A percentile compares a stretch with the other conserved stretches of the same genome.
These are phyloP conservation scores for Austrofundulus limnaeus DNA, from an alignment of 2,113 vertebrate species.

Conservation along the genomic window DNA sequence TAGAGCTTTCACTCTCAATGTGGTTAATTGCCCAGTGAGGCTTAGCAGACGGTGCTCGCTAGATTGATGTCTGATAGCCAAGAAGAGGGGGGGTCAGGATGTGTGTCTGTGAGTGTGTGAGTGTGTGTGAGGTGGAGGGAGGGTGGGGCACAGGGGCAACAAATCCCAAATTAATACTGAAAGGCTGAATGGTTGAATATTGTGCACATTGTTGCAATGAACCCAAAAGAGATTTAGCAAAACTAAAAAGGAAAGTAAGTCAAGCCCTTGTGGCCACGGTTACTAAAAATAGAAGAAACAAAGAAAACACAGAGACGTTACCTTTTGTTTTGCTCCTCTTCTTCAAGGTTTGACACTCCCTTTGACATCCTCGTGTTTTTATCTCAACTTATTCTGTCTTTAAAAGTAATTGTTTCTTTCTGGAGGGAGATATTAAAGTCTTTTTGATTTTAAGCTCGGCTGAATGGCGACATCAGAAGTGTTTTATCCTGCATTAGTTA, in stretches of 20 bases:
- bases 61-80: constrained; percentile 78
- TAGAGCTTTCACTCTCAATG: constrained; percentile 83
- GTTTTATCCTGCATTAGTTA: constrained; percentile 15
- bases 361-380: constrained; percentile 37
- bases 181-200: constrained; percentile 72
- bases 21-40: constrained; percentile 82
- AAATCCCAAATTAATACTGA: constrained; percentile 69
- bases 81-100: constrained; percentile 53
- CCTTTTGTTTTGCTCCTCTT: constrained; percentile 24
- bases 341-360: constrained; percentile 16
- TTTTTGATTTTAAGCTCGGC: neutral
- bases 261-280: constrained; percentile 33
- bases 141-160: constrained; percentile 25
- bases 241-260: constrained; percentile 20
- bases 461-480: constrained; percentile 10
- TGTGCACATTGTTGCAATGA: constrained; percentile 52
- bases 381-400: constrained; percentile 9
- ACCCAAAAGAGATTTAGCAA: constrained; percentile 54
- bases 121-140: constrained; percentile 5
- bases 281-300: constrained; percentile 30
- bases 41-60: constrained; percentile 79
- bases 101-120: constrained; percentile 28
- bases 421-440: neutral
- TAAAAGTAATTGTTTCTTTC: constrained; percentile 31
- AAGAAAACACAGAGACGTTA: constrained; percentile 18